phyloP scores from a whole-genome alignment of 2,888 invertebrate genomes.

The Syrista parreyssii region DNA sequence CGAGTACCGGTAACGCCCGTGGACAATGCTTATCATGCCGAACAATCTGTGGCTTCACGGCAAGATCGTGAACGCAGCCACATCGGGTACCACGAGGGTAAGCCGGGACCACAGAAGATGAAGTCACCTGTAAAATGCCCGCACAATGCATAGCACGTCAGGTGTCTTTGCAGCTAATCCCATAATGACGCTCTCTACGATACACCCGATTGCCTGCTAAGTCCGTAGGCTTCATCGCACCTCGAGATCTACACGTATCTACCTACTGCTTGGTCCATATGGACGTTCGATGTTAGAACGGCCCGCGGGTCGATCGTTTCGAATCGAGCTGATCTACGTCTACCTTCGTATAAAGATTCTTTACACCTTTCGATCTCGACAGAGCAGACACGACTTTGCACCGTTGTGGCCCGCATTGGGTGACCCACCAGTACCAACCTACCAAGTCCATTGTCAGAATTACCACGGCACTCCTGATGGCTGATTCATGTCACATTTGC shows the following conservation, averaged over 20 bases:
- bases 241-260: not conserved
- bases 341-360: not conserved
- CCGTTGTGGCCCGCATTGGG: not conserved
- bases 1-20: constrained; percentile 36
- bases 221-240: constrained; percentile 1
- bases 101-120: constrained; percentile 32
- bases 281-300: not conserved
- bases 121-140: constrained; percentile 46
- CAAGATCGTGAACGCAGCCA: constrained; percentile 38
- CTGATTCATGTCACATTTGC: not conserved
- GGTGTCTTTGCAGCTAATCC: constrained; percentile 31
- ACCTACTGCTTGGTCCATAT: not conserved
- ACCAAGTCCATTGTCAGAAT: not conserved
- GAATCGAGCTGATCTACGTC: not conserved
- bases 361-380: not conserved
- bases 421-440: not conserved
- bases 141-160: constrained; percentile 35
- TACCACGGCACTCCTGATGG: not conserved
- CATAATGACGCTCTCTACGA: not conserved
- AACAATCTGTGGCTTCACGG: constrained; percentile 41
- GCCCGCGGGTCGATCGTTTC: not conserved
- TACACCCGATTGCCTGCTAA: not conserved
- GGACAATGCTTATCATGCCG: constrained; percentile 42
- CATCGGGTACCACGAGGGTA: constrained; percentile 16
- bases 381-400: not conserved